Conservation (phyloP, 2,113 vertebrate genomes). For the Burhinus bistriatus region DNA sequence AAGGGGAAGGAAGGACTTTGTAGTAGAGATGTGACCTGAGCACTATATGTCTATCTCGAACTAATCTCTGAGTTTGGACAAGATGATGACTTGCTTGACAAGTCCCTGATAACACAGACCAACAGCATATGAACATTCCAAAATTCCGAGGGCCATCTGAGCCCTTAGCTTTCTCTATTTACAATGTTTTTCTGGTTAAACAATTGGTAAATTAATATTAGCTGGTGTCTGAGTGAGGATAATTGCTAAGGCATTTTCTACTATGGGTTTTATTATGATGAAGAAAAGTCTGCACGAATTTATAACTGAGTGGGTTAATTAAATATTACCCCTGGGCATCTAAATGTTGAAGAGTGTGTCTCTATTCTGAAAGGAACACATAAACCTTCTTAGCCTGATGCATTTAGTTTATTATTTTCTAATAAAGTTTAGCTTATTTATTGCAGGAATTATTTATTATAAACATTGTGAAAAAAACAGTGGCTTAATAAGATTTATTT, state of each 20-base stretch:
- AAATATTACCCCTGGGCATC: constrained; percentile 25
- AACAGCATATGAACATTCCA: neutral
- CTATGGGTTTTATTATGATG: neutral
- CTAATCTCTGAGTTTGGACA: neutral
- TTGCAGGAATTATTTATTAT: constrained; percentile 23
- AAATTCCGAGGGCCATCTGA: neutral
- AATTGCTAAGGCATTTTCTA: neutral
- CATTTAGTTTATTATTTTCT: constrained; percentile 1
- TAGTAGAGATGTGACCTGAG: neutral
- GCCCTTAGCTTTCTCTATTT: neutral
- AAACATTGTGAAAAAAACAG: neutral
- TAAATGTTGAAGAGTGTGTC: neutral
- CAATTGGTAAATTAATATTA: neutral
- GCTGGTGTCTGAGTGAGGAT: neutral
- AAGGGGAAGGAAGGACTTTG: neutral
- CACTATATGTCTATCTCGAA: neutral
- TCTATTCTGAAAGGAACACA: neutral
- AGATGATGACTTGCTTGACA: neutral
- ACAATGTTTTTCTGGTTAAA: neutral
- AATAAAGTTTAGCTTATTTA: constrained; percentile 32
- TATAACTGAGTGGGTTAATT: constrained; percentile 42
- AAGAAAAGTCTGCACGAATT: constrained; percentile 11
- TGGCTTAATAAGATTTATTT: constrained; percentile 44
- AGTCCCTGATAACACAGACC: neutral
- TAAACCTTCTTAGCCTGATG: neutral